phyloP scores from a whole-genome alignment of 2,797 vertebrate species.

The Chelon auratus region DNA sequence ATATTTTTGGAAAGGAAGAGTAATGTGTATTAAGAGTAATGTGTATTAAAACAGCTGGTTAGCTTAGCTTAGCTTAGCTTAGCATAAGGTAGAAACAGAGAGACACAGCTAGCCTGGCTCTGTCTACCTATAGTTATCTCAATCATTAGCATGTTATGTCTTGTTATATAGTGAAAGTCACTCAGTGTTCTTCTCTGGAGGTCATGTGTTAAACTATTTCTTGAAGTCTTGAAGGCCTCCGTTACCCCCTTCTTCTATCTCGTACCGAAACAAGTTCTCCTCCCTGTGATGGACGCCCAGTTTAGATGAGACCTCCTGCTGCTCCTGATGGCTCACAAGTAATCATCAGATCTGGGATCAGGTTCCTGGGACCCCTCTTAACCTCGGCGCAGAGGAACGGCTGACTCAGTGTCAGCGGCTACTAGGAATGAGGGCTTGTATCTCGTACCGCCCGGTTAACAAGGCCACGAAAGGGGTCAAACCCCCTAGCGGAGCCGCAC shows the following conservation, averaged over 20 bases:
- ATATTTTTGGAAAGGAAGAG: slow-evolving; percentile 15
- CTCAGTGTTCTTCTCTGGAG: slow-evolving; percentile 6
- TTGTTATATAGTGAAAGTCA: slow-evolving; percentile 6
- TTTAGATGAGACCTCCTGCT: slow-evolving; percentile 62
- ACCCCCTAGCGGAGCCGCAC: slow-evolving; percentile 34
- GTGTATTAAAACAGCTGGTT: neutral
- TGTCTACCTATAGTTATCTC: neutral
- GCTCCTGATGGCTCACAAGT: slow-evolving; percentile 56
- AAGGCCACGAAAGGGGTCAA: slow-evolving; percentile 59
- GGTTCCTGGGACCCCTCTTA: slow-evolving; percentile 65
- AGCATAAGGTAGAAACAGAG: slow-evolving; percentile 7
- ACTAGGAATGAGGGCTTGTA: slow-evolving; percentile 41
- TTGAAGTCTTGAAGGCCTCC: neutral
- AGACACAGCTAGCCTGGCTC: neutral
- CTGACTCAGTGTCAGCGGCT: slow-evolving; percentile 62
- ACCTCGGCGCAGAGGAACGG: slow-evolving; percentile 62
- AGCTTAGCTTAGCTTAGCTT: neutral
- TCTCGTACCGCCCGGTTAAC: slow-evolving; percentile 54
- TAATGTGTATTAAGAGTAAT: too few relatives aligned
- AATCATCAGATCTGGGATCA: slow-evolving; percentile 69
- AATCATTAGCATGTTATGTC: slow-evolving; percentile 1
- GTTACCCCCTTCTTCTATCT: neutral
- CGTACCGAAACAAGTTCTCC: too few relatives aligned
- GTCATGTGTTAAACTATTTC: neutral
- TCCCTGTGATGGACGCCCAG: slow-evolving; percentile 46